Evolutionary conservation across 2,888 invertebrate species (phyloP), one percentile per base, ranked within the genome.

Genomic region (Lasioglossum malachurum): DNA sequence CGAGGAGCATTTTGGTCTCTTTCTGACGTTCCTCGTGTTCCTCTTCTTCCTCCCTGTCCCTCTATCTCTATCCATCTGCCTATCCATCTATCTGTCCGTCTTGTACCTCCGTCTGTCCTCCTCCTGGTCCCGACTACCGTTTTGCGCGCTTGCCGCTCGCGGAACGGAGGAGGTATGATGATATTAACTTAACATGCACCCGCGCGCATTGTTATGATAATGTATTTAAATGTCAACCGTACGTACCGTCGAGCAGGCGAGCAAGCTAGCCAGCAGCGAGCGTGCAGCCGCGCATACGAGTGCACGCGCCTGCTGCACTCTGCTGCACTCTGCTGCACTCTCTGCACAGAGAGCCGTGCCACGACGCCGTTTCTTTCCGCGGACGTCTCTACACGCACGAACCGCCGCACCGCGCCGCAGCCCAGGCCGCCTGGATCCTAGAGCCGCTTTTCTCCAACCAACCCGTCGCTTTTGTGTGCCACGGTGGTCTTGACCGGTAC

Each of bases 191-290:
- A 91, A 93, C 93, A 93, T 94, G 94, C 92, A 94, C 90, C 93
- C 94, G 91, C 88, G 86, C 86, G 92, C 94, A 94, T 94, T 94
- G 93, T 94, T 94, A 94, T 94, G 94, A 94, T 94, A 94, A 94
- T 94, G 92, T 93, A 94, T 94, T 94, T 93, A 94, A 94, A 94
- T 94, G 93, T 94, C 94, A 94, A 92, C 89, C 83, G 83, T 85
- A 87, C 80, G 88, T 81, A 84, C 64, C 12, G n/a, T 38, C 49
- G 80, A 77, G 57, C 57, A 57, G 57, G 57, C 57, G 67, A 64
- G 82, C 84, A 71, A 72, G 84, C 57, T 74, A 74, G 76, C 80
- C 76, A 75, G 83, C 82, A 78, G 76, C 80, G 78, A 77, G 82
- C 82, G 82, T 71, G 80, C 80, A 78, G 69, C 72, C 57, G 87